Percentiles rank a stretch among this genome's conserved stretches.
phyloP scores from a whole-genome alignment of 1,140 invertebrate species.

The Sycophila sp. region DNA sequence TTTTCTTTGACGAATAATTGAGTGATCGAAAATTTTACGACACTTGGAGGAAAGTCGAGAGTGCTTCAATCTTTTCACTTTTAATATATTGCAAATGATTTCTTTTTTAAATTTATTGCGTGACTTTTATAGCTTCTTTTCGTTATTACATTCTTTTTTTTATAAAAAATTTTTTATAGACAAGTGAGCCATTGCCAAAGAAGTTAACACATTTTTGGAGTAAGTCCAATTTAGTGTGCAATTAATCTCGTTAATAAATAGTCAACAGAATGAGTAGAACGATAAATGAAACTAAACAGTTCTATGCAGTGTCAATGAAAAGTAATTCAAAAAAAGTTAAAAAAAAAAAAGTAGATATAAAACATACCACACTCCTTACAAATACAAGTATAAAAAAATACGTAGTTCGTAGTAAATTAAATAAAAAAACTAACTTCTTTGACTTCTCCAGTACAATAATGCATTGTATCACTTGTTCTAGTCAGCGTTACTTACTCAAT shows the following conservation, averaged over 20 bases:
- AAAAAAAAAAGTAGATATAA: not conserved
- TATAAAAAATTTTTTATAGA: constrained; percentile 1
- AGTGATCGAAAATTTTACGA: not conserved
- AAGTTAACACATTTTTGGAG: constrained; percentile 8
- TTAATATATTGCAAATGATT: constrained; percentile 22
- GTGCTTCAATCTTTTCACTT: not conserved
- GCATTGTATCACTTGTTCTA: not conserved
- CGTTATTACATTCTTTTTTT: constrained; percentile 21
- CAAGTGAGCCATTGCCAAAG: constrained; percentile 19
- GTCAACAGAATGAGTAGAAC: no score
- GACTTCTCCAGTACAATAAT: constrained; percentile 23
- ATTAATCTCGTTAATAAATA: no score
- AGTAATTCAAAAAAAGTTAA: no score
- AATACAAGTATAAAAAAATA: constrained; percentile 13
- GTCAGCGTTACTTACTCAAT: constrained; percentile 39
- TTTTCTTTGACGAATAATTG: not conserved
- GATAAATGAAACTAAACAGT: no score
- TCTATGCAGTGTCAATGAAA: no score
- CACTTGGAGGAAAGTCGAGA: not conserved
- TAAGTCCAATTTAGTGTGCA: no score
- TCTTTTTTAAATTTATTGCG: constrained; percentile 28
- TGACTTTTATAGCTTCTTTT: constrained; percentile 25
- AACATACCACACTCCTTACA: not conserved
- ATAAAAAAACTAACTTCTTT: constrained; percentile 27
- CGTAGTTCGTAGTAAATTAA: not conserved